Evolutionary conservation across 1,140 invertebrate species (phyloP).

Genomic region (Globodera rostochiensis): DNA sequence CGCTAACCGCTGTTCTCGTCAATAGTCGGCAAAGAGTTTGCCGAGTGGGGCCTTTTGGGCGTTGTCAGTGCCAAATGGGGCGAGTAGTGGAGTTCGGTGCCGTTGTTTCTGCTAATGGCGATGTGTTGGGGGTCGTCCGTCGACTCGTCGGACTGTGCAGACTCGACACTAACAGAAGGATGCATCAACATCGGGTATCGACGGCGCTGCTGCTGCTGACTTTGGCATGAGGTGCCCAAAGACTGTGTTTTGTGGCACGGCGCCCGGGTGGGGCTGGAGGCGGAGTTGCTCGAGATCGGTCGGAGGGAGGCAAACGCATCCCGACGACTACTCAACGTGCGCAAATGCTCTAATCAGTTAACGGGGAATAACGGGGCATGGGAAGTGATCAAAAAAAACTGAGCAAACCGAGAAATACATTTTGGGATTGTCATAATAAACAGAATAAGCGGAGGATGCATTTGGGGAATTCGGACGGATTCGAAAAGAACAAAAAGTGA

Average conservation of each 20-base stretch:
- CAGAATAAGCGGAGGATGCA: neutral
- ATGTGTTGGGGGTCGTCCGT: neutral
- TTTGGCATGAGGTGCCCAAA: neutral
- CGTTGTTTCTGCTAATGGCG: neutral
- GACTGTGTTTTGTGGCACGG: constrained; percentile 8
- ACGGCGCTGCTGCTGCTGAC: neutral
- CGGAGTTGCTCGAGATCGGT: neutral
- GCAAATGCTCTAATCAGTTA: neutral
- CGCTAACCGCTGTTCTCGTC: constrained; percentile 7
- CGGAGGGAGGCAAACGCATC: constrained; percentile 2
- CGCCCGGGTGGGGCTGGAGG: neutral
- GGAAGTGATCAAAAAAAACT: neutral
- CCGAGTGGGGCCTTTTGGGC: constrained; percentile 7
- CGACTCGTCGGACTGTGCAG: constrained; percentile 22
- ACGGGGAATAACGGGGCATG: neutral
- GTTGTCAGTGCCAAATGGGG: neutral
- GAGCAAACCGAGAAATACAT: no score
- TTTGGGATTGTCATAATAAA: no score
- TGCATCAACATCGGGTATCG: neutral
- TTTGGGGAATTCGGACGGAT: neutral
- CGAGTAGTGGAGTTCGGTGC: neutral
- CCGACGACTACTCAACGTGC: neutral
- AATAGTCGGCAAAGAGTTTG: constrained; percentile 10
- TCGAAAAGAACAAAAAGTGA: neutral
- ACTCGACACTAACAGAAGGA: constrained; percentile 13